A percentile compares a stretch with the other conserved stretches of the same genome.
These are phyloP conservation scores for Eilema depressum DNA, from an alignment of 2,888 invertebrate genomes.

Conservation along the genomic window DNA sequence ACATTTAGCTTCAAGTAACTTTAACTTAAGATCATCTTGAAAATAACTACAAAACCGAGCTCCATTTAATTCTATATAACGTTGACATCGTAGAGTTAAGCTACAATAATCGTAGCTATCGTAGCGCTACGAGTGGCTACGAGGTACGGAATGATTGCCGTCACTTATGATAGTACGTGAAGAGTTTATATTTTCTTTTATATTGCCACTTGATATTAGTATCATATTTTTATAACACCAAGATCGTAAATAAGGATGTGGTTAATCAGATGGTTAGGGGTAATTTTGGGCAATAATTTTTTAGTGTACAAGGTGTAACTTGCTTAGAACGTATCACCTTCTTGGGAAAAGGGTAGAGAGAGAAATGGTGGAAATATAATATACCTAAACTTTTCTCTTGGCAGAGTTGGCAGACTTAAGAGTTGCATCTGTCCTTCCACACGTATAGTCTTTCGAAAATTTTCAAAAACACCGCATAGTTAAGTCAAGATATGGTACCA, in stretches of 20 bases:
- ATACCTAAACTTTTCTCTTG: too few species aligned
- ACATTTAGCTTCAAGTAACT: constrained; percentile 10
- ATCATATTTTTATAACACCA: neutral
- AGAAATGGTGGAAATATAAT: neutral
- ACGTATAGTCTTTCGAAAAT: too few species aligned
- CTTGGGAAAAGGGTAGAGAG: neutral
- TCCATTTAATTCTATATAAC: constrained; percentile 23
- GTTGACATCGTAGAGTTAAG: constrained; percentile 22
- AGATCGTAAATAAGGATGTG: neutral
- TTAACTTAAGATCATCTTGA: constrained; percentile 13
- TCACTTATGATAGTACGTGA: constrained; percentile 39
- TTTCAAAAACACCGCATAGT: too few species aligned
- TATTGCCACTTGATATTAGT: neutral
- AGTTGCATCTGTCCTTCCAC: too few species aligned
- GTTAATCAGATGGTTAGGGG: neutral
- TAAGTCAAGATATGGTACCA: too few species aligned
- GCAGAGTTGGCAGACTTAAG: neutral
- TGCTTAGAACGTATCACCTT: neutral
- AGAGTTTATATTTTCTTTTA: constrained; percentile 19
- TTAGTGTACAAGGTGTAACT: too few species aligned
- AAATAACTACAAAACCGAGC: constrained; percentile 15
- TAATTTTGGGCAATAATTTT: too few species aligned
- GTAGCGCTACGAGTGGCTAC: constrained; percentile 44
- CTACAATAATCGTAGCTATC: constrained; percentile 31
- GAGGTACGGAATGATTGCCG: constrained; percentile 38